Evolutionary conservation across 1,140 invertebrate species (phyloP).

Genomic region (Drosophila auraria): DNA sequence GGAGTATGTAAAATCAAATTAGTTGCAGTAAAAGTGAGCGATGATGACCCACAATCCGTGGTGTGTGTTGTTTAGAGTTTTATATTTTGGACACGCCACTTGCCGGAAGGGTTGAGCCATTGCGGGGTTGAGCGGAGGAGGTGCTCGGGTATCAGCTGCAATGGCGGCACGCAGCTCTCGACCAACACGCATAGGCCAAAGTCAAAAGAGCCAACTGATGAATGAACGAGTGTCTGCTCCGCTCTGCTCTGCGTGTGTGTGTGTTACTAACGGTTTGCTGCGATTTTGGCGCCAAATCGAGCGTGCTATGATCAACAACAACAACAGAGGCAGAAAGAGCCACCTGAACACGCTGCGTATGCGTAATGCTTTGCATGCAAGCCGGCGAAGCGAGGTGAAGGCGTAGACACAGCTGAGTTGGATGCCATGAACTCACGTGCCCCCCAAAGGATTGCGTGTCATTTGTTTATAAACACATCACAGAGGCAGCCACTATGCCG

Average conservation of each 20-base stretch:
- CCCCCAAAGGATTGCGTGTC: conserved; percentile 79
- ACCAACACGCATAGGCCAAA: conserved; percentile 68
- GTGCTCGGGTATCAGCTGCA: conserved; percentile 29
- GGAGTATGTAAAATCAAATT: conserved; percentile 52
- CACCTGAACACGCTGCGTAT: conserved; percentile 68
- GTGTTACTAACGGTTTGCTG: conserved; percentile 44
- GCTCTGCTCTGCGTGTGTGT: conserved; percentile 20
- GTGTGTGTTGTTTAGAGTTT: conserved; percentile 50
- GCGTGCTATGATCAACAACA: conserved; percentile 71
- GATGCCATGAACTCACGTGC: conserved; percentile 45
- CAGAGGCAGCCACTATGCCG: conserved; percentile 4
- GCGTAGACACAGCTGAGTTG: conserved; percentile 40
- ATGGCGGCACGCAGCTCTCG: conserved; percentile 70
- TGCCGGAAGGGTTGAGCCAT: conserved; percentile 45
- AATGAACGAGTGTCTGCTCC: conserved; percentile 70
- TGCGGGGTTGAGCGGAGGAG: neutral
- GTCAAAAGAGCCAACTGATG: conserved; percentile 45
- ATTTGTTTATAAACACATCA: conserved; percentile 81
- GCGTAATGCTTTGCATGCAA: conserved; percentile 73
- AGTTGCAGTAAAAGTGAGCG: conserved; percentile 60
- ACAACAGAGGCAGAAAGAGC: conserved; percentile 1
- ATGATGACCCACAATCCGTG: conserved; percentile 36
- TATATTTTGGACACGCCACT: conserved; percentile 74
- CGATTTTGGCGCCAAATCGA: conserved; percentile 79
- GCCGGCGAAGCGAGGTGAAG: conserved; percentile 27